A percentile compares a stretch with the other conserved stretches of the same genome.
These are phyloP conservation scores for Micrasema longulum DNA, from an alignment of 1,140 invertebrate species.

Conservation along the genomic window DNA sequence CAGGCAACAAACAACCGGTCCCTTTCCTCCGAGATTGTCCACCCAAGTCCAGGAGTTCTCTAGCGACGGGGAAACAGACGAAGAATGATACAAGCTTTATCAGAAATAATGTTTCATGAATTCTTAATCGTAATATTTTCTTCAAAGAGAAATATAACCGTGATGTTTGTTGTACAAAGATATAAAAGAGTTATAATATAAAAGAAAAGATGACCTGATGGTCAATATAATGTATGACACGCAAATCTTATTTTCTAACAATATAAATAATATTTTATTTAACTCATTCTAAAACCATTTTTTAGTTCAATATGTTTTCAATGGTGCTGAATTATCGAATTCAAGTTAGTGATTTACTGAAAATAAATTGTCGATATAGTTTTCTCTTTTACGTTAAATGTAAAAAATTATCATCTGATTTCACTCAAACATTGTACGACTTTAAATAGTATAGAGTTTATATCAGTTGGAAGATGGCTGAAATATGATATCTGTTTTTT, in stretches of 20 bases:
- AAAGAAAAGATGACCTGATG: background rate
- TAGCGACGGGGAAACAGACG: constrained; percentile 92
- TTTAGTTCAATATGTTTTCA: constrained; percentile 18
- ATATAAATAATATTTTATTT: background rate
- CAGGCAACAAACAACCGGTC: constrained; percentile 84
- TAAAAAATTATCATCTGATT: too few relatives aligned
- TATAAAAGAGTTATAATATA: constrained; percentile 23
- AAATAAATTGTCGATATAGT: constrained; percentile 1
- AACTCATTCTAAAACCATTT: background rate
- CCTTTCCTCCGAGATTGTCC: constrained; percentile 74
- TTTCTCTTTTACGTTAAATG: too few relatives aligned
- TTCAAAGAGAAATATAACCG: constrained; percentile 15
- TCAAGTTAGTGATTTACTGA: background rate
- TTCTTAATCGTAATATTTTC: constrained; percentile 17
- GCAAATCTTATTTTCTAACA: constrained; percentile 3
- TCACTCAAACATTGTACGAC: too few relatives aligned
- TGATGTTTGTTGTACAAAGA: constrained; percentile 40
- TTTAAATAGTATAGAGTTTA: too few relatives aligned
- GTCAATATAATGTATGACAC: constrained; percentile 16
- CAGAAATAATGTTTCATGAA: too few relatives aligned
- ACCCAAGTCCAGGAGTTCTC: constrained; percentile 79
- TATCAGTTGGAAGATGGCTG: too few relatives aligned
- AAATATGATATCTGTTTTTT: too few relatives aligned
- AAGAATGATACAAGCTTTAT: constrained; percentile 72
- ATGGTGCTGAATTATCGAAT: constrained; percentile 26